Conservation (phyloP, 1,140 invertebrate species). For the Eueides isabella region DNA sequence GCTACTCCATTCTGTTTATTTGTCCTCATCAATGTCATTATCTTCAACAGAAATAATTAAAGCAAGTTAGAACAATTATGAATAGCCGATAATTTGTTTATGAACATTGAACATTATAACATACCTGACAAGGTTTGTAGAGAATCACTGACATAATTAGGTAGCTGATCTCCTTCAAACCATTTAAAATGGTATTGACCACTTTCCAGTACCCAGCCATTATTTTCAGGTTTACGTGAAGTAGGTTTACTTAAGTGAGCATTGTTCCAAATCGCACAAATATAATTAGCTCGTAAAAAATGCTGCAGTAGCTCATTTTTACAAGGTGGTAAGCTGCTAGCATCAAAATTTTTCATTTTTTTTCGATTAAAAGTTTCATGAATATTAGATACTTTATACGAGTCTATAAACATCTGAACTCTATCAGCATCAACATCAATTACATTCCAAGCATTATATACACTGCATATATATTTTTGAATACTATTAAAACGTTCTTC, state of each 20-base stretch:
- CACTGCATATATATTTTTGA: conserved; percentile 21
- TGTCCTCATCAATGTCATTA: too few relatives aligned
- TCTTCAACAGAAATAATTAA: too few relatives aligned
- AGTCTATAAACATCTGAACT: conserved; percentile 40
- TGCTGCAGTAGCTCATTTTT: conserved; percentile 55
- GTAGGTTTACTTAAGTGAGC: conserved; percentile 30
- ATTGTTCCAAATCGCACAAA: conserved; percentile 54
- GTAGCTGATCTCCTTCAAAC: conserved; percentile 36
- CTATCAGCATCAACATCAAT: conserved; percentile 31
- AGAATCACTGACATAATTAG: neutral
- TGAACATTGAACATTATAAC: too few relatives aligned
- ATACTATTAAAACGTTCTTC: neutral
- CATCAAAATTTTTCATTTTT: conserved; percentile 53
- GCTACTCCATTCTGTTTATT: too few relatives aligned
- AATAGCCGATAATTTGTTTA: too few relatives aligned
- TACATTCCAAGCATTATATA: conserved; percentile 2
- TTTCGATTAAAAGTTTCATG: conserved; percentile 49
- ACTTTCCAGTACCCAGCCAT: conserved; percentile 43
- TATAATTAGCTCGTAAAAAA: conserved; percentile 52
- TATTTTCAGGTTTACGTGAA: conserved; percentile 31
- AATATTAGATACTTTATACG: conserved; percentile 41
- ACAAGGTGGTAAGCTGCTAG: conserved; percentile 35
- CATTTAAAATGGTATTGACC: conserved; percentile 43
- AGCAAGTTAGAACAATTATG: too few relatives aligned
- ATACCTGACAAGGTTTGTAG: neutral